phyloP scores from a whole-genome alignment of 2,888 invertebrate species.

The Parnassius apollo region DNA sequence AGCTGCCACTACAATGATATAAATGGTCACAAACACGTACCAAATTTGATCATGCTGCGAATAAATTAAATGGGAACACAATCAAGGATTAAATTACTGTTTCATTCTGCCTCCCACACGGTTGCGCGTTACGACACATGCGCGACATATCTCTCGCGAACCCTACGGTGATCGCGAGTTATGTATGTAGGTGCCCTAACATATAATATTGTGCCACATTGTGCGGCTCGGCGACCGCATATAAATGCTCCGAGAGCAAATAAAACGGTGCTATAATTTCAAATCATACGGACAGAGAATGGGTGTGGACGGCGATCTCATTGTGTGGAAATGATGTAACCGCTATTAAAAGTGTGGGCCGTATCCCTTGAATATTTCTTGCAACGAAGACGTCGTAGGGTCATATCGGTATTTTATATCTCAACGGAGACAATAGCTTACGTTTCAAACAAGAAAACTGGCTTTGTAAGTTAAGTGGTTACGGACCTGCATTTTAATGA shows the following conservation, averaged over 20 bases:
- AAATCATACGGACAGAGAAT: constrained; percentile 82
- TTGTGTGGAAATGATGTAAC: constrained; percentile 82
- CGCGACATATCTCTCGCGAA: constrained; percentile 61
- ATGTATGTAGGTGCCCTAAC: constrained; percentile 70
- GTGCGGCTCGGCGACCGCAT: constrained; percentile 74
- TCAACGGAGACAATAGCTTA: constrained; percentile 76
- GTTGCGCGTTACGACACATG: constrained; percentile 62
- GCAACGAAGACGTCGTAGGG: constrained; percentile 78
- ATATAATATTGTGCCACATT: constrained; percentile 76
- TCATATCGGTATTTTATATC: constrained; percentile 81
- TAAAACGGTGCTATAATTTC: constrained; percentile 82
- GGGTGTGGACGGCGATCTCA: constrained; percentile 81
- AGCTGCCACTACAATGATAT: constrained; percentile 58
- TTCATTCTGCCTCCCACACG: constrained; percentile 76
- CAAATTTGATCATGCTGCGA: constrained; percentile 76
- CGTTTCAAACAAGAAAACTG: constrained; percentile 74
- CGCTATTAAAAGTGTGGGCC: constrained; percentile 81
- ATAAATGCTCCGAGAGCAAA: constrained; percentile 79
- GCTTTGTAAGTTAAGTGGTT: constrained; percentile 66
- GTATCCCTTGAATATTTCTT: constrained; percentile 81
- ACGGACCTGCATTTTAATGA: constrained; percentile 62
- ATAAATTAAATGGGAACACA: constrained; percentile 79
- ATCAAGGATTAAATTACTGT: constrained; percentile 79
- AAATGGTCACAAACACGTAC: constrained; percentile 72
- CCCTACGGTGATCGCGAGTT: constrained; percentile 45